phyloP scores from a whole-genome alignment of 1,140 invertebrate genomes.

The Pseudachorutes palmiensis region DNA sequence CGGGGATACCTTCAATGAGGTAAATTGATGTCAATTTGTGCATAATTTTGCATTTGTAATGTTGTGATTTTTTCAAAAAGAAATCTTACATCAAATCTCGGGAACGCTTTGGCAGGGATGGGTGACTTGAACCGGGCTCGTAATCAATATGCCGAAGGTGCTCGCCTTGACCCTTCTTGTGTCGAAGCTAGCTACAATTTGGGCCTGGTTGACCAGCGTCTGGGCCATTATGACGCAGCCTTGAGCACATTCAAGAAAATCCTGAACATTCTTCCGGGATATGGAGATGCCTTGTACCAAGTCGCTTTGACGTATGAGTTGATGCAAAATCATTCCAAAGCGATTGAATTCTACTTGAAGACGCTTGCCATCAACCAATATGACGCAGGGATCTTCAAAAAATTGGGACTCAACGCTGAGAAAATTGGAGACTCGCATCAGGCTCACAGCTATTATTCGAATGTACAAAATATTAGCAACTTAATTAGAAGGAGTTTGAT shows the following conservation, averaged over 20 bases:
- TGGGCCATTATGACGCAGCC: slow-evolving; percentile 61
- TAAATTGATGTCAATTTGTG: background rate
- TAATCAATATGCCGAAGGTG: slow-evolving; percentile 64
- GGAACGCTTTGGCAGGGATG: slow-evolving; percentile 66
- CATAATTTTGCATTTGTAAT: background rate
- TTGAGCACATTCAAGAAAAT: slow-evolving; percentile 74
- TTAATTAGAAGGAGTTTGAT: background rate
- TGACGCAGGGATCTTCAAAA: slow-evolving; percentile 71
- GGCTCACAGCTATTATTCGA: slow-evolving; percentile 81
- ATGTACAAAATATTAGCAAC: slow-evolving; percentile 48
- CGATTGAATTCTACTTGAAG: slow-evolving; percentile 75
- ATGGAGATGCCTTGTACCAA: slow-evolving; percentile 77
- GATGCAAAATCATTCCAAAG: slow-evolving; percentile 80
- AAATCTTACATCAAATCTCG: slow-evolving; percentile 82
- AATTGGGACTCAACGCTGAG: slow-evolving; percentile 76
- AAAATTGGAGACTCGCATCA: slow-evolving; percentile 76
- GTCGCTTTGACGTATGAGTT: slow-evolving; percentile 71
- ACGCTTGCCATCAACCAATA: slow-evolving; percentile 76
- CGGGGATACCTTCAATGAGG: slow-evolving; percentile 63
- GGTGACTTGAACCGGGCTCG: slow-evolving; percentile 64
- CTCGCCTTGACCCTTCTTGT: slow-evolving; percentile 71
- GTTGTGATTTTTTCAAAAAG: slow-evolving; percentile 51
- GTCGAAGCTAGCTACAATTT: slow-evolving; percentile 88
- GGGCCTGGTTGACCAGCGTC: slow-evolving; percentile 63
- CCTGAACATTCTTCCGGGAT: slow-evolving; percentile 60